Conservation (phyloP, 1,140 invertebrate genomes). For the Protaetia brevitarsis region DNA sequence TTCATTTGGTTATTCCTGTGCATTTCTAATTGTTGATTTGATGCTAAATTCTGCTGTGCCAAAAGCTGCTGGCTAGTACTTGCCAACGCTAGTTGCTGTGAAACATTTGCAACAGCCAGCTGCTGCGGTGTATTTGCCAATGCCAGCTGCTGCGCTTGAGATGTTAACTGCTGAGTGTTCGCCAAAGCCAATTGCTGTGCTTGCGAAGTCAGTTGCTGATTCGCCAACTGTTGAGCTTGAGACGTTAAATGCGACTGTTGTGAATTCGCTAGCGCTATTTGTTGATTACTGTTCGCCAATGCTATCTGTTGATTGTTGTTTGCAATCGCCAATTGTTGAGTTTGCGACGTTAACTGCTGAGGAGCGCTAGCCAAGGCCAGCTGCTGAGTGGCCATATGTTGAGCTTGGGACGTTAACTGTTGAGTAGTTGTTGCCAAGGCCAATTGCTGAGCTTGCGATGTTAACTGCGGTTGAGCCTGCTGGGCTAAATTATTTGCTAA, state of each 20-base stretch:
- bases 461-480: conserved; percentile 42
- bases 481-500: conserved; percentile 43
- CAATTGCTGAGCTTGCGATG: conserved; percentile 44
- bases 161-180: conserved; percentile 34
- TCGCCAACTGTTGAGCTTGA: conserved; percentile 42
- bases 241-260: conserved; percentile 27
- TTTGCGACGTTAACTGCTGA: conserved; percentile 39
- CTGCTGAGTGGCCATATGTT: conserved; percentile 44
- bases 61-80: conserved; percentile 40
- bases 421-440: conserved; percentile 43
- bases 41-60: conserved; percentile 45
- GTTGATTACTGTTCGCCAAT: conserved; percentile 32
- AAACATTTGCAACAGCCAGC: conserved; percentile 33
- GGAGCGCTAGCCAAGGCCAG: conserved; percentile 36
- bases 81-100: conserved; percentile 39
- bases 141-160: conserved; percentile 39
- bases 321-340: conserved; percentile 41
- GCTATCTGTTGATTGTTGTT: conserved; percentile 30
- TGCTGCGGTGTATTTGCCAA: conserved; percentile 40
- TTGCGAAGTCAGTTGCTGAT: conserved; percentile 44
- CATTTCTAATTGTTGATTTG: conserved; percentile 45
- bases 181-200: conserved; percentile 38
- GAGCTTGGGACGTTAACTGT: conserved; percentile 42
- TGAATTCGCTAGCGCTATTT: conserved; percentile 29
- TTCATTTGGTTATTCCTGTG: conserved; percentile 44